Percentiles rank a stretch among this genome's conserved stretches.
Evolutionary conservation across 2,797 vertebrate genomes (phyloP).

Genomic region (Rousettus madagascariensis): DNA sequence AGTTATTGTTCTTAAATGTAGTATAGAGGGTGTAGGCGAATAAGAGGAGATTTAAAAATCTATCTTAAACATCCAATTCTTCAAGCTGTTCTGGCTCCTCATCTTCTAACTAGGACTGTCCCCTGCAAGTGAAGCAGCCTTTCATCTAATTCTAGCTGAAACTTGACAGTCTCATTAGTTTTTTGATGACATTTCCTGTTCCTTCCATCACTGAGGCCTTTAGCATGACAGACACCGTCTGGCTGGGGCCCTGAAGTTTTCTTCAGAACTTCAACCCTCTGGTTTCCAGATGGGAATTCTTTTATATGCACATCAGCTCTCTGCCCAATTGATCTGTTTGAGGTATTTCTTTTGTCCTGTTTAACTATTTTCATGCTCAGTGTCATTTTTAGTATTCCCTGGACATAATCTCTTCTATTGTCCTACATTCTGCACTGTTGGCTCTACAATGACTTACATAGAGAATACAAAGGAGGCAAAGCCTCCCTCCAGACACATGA

Average conservation of each 20-base stretch:
- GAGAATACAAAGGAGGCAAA: neutral
- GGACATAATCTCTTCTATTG: conserved; percentile 14
- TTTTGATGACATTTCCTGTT: conserved; percentile 72
- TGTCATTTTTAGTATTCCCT: conserved; percentile 22
- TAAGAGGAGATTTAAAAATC: conserved; percentile 63
- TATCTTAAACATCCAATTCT: conserved; percentile 61
- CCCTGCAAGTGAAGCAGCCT: conserved; percentile 60
- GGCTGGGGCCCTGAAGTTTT: conserved; percentile 63
- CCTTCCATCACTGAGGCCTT: conserved; percentile 56
- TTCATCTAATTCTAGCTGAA: conserved; percentile 76
- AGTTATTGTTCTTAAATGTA: conserved; percentile 62
- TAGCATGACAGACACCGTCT: conserved; percentile 66
- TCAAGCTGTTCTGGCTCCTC: conserved; percentile 54
- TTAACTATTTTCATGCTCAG: conserved; percentile 64
- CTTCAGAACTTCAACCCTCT: conserved; percentile 70
- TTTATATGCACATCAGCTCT: conserved; percentile 69
- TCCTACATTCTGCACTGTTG: neutral
- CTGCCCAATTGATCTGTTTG: conserved; percentile 57
- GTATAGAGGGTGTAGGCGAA: conserved; percentile 25
- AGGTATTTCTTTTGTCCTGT: conserved; percentile 63
- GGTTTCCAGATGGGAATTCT: conserved; percentile 70
- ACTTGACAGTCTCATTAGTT: conserved; percentile 72
- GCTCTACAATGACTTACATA: neutral
- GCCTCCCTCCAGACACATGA: neutral
- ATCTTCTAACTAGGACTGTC: conserved; percentile 60